Base-by-base conservation (phyloP, 2,113 vertebrate species). In the Podocnemis expansa region DNA sequence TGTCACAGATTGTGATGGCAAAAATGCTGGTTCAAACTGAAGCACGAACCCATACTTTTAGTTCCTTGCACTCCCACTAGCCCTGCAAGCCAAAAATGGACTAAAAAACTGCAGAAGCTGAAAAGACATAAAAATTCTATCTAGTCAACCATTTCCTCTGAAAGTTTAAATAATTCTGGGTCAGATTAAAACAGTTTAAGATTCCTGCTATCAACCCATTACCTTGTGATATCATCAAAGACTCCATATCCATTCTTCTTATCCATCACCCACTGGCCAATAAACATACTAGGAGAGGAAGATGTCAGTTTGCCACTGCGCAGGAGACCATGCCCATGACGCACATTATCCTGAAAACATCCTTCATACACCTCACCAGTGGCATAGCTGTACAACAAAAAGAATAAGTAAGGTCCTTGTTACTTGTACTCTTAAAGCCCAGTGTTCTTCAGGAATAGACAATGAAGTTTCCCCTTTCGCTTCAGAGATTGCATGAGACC, bases 181-280 rank as follows among this genome's bases (percentile, higher is more conserved):
- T 73, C 55, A 41, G 3, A 85, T 0, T 3, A 1, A 1, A 1
- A 1, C 52, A 21, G 38, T 49, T 75, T 85, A 95, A 76, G 47
- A 82, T 43, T 54, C 54, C 19, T 73, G 52, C 8, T 94, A 87
- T 38, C 25, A 54, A 90, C 89, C 82, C 31, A 5, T 80, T 98
- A 99, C 99, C 99, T 99, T 34, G 99, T 99, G 97, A 99, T 99
- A 92, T 99, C 99, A 91, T 99, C 99, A 86, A 99, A 99, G 84
- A 99, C 99, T 16, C 99, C 99, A 54, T 99, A 99, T 82, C 99
- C 99, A 11, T 98, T 98, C 96, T 99, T 99, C 98, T 99, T 99
- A 98, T 99, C 99, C 94, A 98, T 98, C 49, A 98, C 96, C 99
- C 99, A 99, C 63, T 99, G 99, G 55, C 99, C 99, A 85, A 99